Percentiles rank a stretch among this genome's conserved stretches.
Conservation (phyloP, 1,140 invertebrate genomes). For the Macrobrachium nipponense region DNA sequence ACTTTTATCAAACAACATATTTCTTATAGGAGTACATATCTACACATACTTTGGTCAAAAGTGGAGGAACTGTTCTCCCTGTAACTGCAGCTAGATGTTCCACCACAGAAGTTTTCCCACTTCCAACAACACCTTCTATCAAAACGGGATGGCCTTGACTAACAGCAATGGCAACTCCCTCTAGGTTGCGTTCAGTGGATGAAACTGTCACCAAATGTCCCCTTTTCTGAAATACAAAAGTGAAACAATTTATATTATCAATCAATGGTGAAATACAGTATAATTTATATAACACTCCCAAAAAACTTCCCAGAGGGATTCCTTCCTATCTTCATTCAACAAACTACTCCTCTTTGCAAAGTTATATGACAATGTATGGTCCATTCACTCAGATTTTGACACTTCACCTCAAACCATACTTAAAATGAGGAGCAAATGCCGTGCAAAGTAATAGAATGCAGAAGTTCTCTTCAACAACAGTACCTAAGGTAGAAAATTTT, state of each 20-base stretch:
- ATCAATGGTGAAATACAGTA: background rate
- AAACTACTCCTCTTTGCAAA: too few species aligned
- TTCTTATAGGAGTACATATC: slow-evolving; percentile 8
- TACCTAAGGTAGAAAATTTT: too few species aligned
- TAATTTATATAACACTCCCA: too few species aligned
- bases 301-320: too few species aligned
- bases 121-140: slow-evolving; percentile 90
- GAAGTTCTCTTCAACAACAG: too few species aligned
- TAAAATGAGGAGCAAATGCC: too few species aligned
- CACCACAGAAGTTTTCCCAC: slow-evolving; percentile 93
- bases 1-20: too few species aligned
- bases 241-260: background rate
- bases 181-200: slow-evolving; percentile 46
- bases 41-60: slow-evolving; percentile 66
- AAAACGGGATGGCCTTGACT: slow-evolving; percentile 82
- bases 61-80: slow-evolving; percentile 72
- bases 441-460: too few species aligned
- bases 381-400: too few species aligned
- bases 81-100: slow-evolving; percentile 87
- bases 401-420: too few species aligned
- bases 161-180: slow-evolving; percentile 78
- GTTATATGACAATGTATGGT: too few species aligned
- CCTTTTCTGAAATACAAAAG: slow-evolving; percentile 27
- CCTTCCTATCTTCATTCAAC: too few species aligned
- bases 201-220: slow-evolving; percentile 34